Base-by-base conservation (phyloP, 92 coral and sea anemone genomes). In the Anthopleura xanthogrammica region DNA sequence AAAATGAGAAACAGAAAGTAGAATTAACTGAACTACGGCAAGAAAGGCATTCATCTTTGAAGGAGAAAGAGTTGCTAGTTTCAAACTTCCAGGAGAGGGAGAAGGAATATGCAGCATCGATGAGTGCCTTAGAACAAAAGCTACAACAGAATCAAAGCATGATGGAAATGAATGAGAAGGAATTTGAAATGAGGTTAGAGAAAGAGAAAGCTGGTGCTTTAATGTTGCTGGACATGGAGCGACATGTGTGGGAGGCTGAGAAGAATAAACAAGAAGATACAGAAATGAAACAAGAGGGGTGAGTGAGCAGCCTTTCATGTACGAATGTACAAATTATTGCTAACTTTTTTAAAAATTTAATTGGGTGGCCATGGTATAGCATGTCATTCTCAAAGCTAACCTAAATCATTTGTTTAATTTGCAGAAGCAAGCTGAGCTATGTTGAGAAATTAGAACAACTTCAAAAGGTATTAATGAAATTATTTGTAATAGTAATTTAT, bases 201-300 rank as follows among this genome's bases (percentile, higher is more conserved):
- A 88, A 90, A 89, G 95, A 89, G 83, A 89, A 87, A 80, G 92
- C 93, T 54, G 87, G 83, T 52, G 90, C 94, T 10, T 83, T 89
- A 71, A 65, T 92, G 66, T 55, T 94, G 79, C 82, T 90, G 82
- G 97, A 94, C 81, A 90, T 91, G 58, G 99, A 94, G 66, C 85
- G 93, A 43, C 95, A 92, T 80, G 90, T 93, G 95, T 95, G 94
- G 97, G 98, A 95, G 76, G 95, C 93, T 41, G 90, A 91, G 52
- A 86, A 81, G 56, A 82, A 40, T 16, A 84, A 83, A 65, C 84
- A 77, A 79, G 72, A 79, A 71, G 74, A 52, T 24, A 79, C 41
- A 36, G 79, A 86, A 43, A 80, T 68, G 19, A 87, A 79, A 52
- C 93, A 85, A 19, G 77, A 89, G 36, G 88, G 90, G 94, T 36